Conservation (phyloP, 2,888 invertebrate genomes). For the Melinaea menophilus region DNA sequence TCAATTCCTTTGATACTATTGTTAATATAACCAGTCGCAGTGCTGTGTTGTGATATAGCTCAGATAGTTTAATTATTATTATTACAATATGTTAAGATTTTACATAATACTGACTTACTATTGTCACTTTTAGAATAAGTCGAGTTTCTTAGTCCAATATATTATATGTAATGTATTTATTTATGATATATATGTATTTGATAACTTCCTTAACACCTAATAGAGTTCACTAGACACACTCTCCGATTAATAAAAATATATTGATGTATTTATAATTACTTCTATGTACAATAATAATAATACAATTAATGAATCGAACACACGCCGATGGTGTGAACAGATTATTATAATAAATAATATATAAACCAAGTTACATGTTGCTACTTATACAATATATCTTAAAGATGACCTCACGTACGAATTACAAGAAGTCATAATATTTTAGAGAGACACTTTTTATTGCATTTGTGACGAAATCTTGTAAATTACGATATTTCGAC, state of each 20-base stretch:
- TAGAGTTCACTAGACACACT: conserved; percentile 38
- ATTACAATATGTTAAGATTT: background rate
- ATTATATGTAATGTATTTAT: background rate
- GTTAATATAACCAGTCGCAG: too few species aligned
- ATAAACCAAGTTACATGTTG: background rate
- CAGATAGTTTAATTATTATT: conserved; percentile 1
- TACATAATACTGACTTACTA: conserved; percentile 26
- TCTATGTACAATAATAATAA: conserved; percentile 30
- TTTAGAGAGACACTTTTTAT: too few species aligned
- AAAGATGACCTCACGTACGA: too few species aligned
- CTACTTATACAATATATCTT: too few species aligned
- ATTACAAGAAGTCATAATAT: too few species aligned
- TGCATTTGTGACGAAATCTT: too few species aligned
- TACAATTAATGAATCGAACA: conserved; percentile 20
- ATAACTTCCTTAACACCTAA: conserved; percentile 27
- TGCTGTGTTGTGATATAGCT: too few species aligned
- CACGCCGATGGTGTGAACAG: background rate
- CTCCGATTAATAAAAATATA: conserved; percentile 34
- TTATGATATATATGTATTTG: conserved; percentile 12
- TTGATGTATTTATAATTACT: conserved; percentile 6
- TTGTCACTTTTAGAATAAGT: conserved; percentile 23
- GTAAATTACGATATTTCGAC: too few species aligned
- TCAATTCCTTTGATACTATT: too few species aligned
- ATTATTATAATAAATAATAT: background rate
- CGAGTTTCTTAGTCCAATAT: background rate